These are phyloP conservation scores for Porites divaricata DNA, from an alignment of 92 coral and sea anemone genomes.

Conservation along the genomic window DNA sequence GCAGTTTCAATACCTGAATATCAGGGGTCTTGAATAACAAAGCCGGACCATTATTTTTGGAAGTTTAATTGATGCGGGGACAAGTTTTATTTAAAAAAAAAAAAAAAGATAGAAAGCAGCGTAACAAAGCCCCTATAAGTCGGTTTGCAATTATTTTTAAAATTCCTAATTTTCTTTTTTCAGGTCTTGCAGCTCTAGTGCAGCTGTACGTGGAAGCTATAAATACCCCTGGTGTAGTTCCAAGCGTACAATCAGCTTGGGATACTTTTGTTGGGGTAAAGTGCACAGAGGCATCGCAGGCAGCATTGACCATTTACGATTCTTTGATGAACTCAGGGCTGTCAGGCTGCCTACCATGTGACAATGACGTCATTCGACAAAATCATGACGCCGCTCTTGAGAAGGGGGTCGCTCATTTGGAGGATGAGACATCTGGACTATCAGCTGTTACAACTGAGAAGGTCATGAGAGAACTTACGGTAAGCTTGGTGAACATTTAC, in stretches of 20 bases:
- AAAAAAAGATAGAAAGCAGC: no score
- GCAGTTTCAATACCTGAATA: no score
- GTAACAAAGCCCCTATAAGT: no score
- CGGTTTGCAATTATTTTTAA: no score
- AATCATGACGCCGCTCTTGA: slow-evolving; percentile 42
- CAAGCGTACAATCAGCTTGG: slow-evolving; percentile 73
- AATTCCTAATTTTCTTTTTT: no score
- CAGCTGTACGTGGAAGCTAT: slow-evolving; percentile 65
- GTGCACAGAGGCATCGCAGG: slow-evolving; percentile 30
- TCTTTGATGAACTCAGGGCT: slow-evolving; percentile 27
- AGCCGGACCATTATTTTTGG: no score
- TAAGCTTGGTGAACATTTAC: slow-evolving; percentile 4
- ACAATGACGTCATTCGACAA: slow-evolving; percentile 43
- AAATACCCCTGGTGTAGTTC: slow-evolving; percentile 72
- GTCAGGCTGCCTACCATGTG: slow-evolving; percentile 44
- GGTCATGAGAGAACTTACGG: slow-evolving; percentile 44
- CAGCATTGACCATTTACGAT: slow-evolving; percentile 42
- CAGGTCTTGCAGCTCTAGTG: slow-evolving; percentile 68
- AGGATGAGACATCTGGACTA: slow-evolving; percentile 46
- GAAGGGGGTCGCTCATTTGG: slow-evolving; percentile 20
- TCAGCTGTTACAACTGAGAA: slow-evolving; percentile 43
- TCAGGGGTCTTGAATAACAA: no score
- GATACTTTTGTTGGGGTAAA: slow-evolving; percentile 54
- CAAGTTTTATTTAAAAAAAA: no score
- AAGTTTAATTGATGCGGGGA: no score